Conservation (phyloP, 2,888 invertebrate genomes). For the Elaeidobius kamerunicus region DNA sequence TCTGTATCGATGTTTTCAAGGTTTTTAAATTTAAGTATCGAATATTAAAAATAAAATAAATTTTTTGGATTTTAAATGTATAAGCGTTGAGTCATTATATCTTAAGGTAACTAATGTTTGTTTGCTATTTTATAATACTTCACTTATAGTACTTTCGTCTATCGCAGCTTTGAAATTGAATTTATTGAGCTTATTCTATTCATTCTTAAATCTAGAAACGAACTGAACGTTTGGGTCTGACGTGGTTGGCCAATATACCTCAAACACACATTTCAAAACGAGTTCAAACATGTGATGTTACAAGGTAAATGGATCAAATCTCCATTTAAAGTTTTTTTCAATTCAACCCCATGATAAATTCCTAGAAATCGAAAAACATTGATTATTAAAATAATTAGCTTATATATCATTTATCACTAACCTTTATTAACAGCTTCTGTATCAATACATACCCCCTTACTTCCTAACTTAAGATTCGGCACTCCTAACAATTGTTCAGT, state of each 20-base stretch:
- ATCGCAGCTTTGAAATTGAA: background rate
- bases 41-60: too few relatives aligned
- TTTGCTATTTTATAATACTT: background rate
- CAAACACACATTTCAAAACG: background rate
- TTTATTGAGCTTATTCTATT: background rate
- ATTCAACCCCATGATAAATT: background rate
- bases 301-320: background rate
- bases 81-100: too few relatives aligned
- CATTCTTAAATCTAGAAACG: background rate
- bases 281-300: background rate
- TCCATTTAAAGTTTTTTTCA: background rate
- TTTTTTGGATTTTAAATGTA: too few relatives aligned
- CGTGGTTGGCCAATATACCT: background rate
- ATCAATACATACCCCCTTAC: constrained; percentile 13
- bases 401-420: background rate
- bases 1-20: too few relatives aligned
- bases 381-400: background rate
- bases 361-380: background rate
- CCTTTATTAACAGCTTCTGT: constrained; percentile 5
- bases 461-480: constrained; percentile 8
- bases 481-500: constrained; percentile 16
- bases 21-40: too few relatives aligned
- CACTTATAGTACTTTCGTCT: background rate
- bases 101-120: background rate
- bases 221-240: background rate